Evolutionary conservation across 2,113 vertebrate species (phyloP).

Genomic region (Catagonus wagneri): DNA sequence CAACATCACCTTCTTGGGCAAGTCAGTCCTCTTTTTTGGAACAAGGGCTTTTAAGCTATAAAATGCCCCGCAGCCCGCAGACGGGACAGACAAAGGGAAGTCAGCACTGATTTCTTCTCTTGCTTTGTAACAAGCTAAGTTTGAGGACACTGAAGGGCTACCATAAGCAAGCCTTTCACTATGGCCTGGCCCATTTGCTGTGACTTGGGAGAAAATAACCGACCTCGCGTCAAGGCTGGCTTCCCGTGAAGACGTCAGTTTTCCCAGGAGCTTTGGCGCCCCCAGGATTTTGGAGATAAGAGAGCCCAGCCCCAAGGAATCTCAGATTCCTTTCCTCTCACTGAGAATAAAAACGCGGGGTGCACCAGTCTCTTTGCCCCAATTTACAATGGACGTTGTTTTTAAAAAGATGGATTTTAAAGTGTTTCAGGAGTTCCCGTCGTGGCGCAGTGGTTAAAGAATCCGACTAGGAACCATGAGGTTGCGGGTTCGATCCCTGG

Average conservation of each 20-base stretch:
- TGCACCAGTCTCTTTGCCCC: not conserved
- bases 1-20: not conserved
- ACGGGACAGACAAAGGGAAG: not conserved
- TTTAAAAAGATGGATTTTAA: not conserved
- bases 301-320: not conserved
- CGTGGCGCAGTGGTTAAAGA: no score
- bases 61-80: not conserved
- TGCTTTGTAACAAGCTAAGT: not conserved
- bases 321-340: not conserved
- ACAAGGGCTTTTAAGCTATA: not conserved
- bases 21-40: not conserved
- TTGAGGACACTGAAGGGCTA: not conserved
- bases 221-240: not conserved
- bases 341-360: not conserved
- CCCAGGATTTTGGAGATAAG: not conserved
- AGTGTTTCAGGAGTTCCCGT: no score
- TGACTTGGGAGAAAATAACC: slow-evolving; percentile 15
- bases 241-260: not conserved
- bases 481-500: no score
- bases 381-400: not conserved
- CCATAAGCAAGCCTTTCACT: not conserved
- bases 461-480: no score
- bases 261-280: not conserved
- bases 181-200: not conserved
- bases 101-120: not conserved